These are phyloP conservation scores for Caenorhabditis latens DNA, from an alignment of 1,140 invertebrate genomes.

Conservation along the genomic window DNA sequence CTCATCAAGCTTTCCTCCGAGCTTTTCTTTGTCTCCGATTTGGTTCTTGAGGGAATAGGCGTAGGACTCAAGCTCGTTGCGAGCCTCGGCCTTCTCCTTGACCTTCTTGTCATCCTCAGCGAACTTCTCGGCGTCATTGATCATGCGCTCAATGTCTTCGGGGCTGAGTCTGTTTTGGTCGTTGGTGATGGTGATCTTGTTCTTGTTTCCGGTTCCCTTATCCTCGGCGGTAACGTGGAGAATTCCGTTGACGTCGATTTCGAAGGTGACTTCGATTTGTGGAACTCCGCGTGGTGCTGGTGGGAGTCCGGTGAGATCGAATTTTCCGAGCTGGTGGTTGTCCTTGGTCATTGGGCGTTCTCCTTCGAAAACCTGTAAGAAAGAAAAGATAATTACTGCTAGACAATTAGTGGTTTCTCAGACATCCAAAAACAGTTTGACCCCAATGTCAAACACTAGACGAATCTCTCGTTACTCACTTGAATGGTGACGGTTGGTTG, in stretches of 20 bases:
- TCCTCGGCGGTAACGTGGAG: slow-evolving; percentile 94
- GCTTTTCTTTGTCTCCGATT: slow-evolving; percentile 95
- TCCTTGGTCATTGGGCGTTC: slow-evolving; percentile 99
- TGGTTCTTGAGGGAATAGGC: slow-evolving; percentile 98
- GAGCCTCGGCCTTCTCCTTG: slow-evolving; percentile 94
- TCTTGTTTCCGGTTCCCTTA: slow-evolving; percentile 96
- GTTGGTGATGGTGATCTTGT: slow-evolving; percentile 98
- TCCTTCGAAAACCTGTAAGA: slow-evolving; percentile 87
- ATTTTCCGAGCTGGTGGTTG: slow-evolving; percentile 96
- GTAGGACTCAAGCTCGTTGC: slow-evolving; percentile 93
- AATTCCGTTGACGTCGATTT: slow-evolving; percentile 99
- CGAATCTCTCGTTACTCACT: slow-evolving; percentile 72
- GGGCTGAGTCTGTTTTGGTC: slow-evolving; percentile 95
- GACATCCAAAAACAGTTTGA: neutral
- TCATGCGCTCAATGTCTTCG: slow-evolving; percentile 98
- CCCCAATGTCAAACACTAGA: neutral
- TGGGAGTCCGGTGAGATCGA: slow-evolving; percentile 97
- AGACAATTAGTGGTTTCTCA: neutral
- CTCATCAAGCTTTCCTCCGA: slow-evolving; percentile 90
- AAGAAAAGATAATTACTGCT: slow-evolving; percentile 7
- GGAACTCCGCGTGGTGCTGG: slow-evolving; percentile 96
- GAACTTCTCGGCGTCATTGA: slow-evolving; percentile 97
- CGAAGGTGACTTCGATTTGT: slow-evolving; percentile 95
- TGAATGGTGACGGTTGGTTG: slow-evolving; percentile 99
- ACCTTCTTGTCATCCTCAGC: slow-evolving; percentile 98